phyloP scores from a whole-genome alignment of 2,113 vertebrate species.

The Ammodytes marinus region DNA sequence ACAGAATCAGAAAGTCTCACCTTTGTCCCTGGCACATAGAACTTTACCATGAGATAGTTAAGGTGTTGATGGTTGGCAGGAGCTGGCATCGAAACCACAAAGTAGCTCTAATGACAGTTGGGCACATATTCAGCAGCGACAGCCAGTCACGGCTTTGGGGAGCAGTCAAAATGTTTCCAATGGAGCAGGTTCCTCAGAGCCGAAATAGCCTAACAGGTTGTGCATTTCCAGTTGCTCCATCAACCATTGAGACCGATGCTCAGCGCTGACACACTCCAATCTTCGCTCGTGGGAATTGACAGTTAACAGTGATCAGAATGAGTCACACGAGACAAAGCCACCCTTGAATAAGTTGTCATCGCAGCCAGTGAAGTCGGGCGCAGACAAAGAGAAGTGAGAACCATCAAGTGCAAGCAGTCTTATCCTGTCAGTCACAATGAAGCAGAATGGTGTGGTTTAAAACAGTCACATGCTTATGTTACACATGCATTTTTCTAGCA shows the following conservation, averaged over 20 bases:
- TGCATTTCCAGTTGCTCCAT: slow-evolving; percentile 54
- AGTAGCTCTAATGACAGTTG: slow-evolving; percentile 2
- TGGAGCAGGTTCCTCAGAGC: slow-evolving; percentile 31
- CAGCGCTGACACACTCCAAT: slow-evolving; percentile 31
- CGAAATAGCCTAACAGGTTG: slow-evolving; percentile 24
- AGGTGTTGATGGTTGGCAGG: not conserved
- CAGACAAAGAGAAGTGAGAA: slow-evolving; percentile 7
- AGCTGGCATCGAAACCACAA: not conserved
- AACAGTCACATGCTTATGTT: not conserved
- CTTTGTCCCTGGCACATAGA: not conserved
- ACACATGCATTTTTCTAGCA: not conserved
- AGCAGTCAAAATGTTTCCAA: slow-evolving; percentile 25
- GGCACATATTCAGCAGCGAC: not conserved
- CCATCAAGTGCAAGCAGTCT: not conserved
- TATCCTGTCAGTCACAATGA: slow-evolving; percentile 5
- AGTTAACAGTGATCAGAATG: slow-evolving; percentile 32
- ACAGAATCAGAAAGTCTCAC: not conserved
- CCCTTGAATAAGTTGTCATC: slow-evolving; percentile 28
- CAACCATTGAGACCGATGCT: slow-evolving; percentile 27
- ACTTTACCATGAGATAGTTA: not conserved
- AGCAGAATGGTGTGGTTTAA: slow-evolving; percentile 10
- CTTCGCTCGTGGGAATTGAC: slow-evolving; percentile 40
- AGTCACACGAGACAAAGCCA: slow-evolving; percentile 45
- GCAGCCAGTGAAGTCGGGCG: slow-evolving; percentile 13
- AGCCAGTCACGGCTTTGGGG: slow-evolving; percentile 25